Evolutionary conservation across 2,113 vertebrate genomes (phyloP).

Genomic region (Apteryx mantelli): DNA sequence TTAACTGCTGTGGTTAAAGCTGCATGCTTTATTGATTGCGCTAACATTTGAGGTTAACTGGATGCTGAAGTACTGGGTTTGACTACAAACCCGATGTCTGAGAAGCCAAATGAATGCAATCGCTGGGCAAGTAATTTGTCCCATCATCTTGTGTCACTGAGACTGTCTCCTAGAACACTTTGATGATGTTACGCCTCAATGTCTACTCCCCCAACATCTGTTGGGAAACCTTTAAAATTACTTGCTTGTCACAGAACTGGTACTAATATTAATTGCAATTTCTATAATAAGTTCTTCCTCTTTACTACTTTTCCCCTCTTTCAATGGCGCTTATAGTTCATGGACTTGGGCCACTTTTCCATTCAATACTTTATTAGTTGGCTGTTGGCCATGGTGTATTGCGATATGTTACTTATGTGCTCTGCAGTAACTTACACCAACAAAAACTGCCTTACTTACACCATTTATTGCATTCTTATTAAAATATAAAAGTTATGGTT

Average conservation of each 20-base stretch:
- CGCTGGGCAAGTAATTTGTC: not conserved
- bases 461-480: not conserved
- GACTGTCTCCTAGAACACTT: not conserved
- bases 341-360: conserved; percentile 75
- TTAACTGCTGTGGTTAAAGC: not conserved
- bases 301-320: not conserved
- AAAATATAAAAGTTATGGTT: not conserved
- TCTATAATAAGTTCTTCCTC: not conserved
- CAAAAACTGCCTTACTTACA: not conserved
- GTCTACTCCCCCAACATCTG: not conserved
- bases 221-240: not conserved
- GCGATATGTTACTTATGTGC: conserved; percentile 58
- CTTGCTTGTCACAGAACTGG: not conserved
- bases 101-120: not conserved
- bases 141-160: not conserved
- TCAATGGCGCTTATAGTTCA: conserved; percentile 73
- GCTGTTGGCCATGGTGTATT: conserved; percentile 67
- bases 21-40: not conserved
- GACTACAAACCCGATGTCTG: not conserved
- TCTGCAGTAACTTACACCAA: not conserved
- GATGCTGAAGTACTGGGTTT: not conserved
- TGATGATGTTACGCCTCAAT: not conserved
- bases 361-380: conserved; percentile 73
- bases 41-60: not conserved
- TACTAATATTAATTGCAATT: not conserved